These are phyloP conservation scores for Otolemur crassicaudatus DNA, from an alignment of 2,797 vertebrate genomes.

Conservation along the genomic window DNA sequence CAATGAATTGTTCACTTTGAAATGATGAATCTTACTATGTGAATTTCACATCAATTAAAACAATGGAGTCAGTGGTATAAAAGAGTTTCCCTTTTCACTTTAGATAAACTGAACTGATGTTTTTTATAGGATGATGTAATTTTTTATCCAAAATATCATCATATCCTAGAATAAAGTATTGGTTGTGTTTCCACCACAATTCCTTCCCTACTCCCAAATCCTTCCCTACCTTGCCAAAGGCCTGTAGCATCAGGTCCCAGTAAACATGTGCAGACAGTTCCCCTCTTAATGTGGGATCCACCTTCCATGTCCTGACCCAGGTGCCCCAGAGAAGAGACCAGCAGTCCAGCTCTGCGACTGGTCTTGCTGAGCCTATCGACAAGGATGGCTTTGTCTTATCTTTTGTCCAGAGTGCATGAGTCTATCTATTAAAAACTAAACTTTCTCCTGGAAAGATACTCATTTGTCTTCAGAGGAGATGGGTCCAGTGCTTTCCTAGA, in stretches of 20 bases:
- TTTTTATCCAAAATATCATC: neutral
- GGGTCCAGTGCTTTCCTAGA: neutral
- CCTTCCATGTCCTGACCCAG: neutral
- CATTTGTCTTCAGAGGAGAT: neutral
- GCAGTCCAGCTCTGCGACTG: neutral
- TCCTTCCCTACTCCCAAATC: neutral
- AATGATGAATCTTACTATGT: neutral
- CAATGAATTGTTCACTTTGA: neutral
- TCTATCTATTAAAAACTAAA: neutral
- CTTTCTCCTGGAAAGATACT: neutral
- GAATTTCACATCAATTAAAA: neutral
- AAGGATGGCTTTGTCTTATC: neutral
- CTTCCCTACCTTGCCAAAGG: neutral
- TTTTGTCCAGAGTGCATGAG: neutral
- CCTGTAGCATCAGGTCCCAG: neutral
- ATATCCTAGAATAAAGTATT: neutral
- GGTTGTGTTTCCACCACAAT: neutral
- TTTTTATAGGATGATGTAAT: neutral
- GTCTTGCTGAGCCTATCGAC: neutral
- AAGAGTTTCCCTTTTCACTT: neutral
- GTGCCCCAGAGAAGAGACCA: fast-evolving
- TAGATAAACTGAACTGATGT: neutral
- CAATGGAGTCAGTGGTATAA: neutral
- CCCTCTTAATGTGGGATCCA: neutral
- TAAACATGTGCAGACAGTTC: too few relatives aligned